These are phyloP conservation scores for Brachionus koreanus DNA, from an alignment of 1,140 invertebrate genomes.

Conservation along the genomic window DNA sequence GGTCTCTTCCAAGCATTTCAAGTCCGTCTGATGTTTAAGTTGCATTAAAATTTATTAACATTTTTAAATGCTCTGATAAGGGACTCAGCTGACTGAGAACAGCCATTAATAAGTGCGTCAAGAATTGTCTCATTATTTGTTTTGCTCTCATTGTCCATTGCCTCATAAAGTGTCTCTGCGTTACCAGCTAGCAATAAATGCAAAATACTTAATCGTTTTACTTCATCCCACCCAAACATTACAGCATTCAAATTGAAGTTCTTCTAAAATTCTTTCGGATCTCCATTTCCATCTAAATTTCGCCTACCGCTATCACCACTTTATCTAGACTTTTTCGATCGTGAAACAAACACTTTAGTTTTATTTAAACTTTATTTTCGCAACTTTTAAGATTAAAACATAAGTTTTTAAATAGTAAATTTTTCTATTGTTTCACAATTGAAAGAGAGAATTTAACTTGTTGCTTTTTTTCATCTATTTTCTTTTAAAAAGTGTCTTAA, in stretches of 20 bases:
- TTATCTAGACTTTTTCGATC: neutral
- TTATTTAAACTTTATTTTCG: neutral
- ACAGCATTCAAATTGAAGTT: neutral
- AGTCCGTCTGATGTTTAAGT: neutral
- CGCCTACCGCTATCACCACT: neutral
- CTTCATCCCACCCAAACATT: neutral
- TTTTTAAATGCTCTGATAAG: neutral
- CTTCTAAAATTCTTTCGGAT: neutral
- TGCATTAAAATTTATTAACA: neutral
- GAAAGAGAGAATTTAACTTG: neutral
- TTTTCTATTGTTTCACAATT: neutral
- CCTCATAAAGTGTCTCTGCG: neutral
- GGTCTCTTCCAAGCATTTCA: neutral
- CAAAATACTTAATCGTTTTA: neutral
- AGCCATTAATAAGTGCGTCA: neutral
- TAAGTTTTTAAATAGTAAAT: too few species aligned
- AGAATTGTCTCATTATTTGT: neutral
- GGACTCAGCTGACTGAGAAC: neutral
- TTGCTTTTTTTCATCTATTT: neutral
- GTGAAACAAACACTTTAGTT: neutral
- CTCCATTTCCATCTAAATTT: neutral
- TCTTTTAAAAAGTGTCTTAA: neutral
- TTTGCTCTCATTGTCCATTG: neutral
- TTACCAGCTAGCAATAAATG: neutral
- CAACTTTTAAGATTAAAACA: neutral